Base-by-base conservation (phyloP, 1,140 invertebrate genomes). In the Drosophila grimshawi region DNA sequence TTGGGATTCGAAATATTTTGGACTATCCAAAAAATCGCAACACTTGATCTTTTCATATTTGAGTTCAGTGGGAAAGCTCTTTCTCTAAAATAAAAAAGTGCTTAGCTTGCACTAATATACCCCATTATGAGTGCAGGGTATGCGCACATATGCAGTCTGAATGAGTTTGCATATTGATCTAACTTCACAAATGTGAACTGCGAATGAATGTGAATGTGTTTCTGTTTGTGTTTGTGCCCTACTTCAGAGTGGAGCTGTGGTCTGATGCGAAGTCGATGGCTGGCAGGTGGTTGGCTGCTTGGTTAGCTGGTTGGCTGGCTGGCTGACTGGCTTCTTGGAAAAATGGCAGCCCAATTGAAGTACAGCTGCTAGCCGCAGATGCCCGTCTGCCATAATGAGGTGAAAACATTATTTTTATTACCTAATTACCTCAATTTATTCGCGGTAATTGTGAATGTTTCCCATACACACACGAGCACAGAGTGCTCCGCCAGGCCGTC, bases 371-470 rank as follows among this genome's bases (percentile, higher is more conserved):
- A 41, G 43, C 29, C 37, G 48, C 30, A 27, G 43, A n/a, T 39
- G 57, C 59, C 45, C 52, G 59, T 49, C 52, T 37, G 39, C 57
- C 30, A 66, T 78, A 85, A 89, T 76, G 85, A 89, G 85, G 80
- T 89, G 85, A 89, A 89, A 89, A 89, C 85, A 89, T 86, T 86
- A 85, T 91, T 86, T 91, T 91, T 86, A 90, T 90, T 90, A 88
- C 88, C 88, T 79, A 86, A 90, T 91, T 91, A 91, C 88, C 88
- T 76, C 82, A 91, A 91, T 88, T 91, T 90, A 83, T 90, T 90
- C 76, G 69, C 70, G 49, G 79, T 86, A 86, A 90, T 90, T 90
- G 82, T 49, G 35, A 85, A 63, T 75, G 73, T 45, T 75, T 53
- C 71, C 67, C 85, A 80, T 70, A 43, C 35, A 32, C 10, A n/a